Evolutionary conservation across 2,888 invertebrate species (phyloP).

Genomic region (Lumbricus terrestris): DNA sequence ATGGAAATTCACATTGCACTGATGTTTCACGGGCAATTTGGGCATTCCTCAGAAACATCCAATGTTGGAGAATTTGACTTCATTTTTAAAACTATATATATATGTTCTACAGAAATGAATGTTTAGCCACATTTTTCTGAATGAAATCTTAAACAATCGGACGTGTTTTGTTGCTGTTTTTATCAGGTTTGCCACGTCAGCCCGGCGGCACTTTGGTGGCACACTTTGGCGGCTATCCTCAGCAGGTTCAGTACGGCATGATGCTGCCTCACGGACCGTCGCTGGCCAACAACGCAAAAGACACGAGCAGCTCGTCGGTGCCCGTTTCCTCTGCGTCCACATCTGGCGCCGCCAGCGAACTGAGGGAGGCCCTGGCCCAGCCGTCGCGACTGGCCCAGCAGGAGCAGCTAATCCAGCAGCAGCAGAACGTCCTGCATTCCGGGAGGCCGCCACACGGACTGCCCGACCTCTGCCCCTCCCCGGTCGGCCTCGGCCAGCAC

Average conservation of each 20-base stretch:
- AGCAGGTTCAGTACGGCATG: constrained; percentile 20
- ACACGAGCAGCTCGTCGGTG: background rate
- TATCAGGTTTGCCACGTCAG: background rate
- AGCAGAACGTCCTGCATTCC: constrained; percentile 41
- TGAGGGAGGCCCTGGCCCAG: constrained; percentile 40
- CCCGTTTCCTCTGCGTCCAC: background rate
- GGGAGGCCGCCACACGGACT: constrained; percentile 36
- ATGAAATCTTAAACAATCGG: background rate
- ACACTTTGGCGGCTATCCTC: background rate
- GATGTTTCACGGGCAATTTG: too few relatives aligned
- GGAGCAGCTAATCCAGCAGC: constrained; percentile 39
- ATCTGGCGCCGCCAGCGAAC: constrained; percentile 36
- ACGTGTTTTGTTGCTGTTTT: background rate
- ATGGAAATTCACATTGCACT: background rate
- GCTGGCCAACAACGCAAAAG: constrained; percentile 3
- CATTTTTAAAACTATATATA: background rate
- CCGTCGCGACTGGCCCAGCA: constrained; percentile 41
- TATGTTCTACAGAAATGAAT: background rate
- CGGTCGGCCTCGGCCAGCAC: constrained; percentile 44
- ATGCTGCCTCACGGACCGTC: constrained; percentile 25
- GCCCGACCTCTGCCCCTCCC: constrained; percentile 24
- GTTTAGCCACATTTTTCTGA: background rate
- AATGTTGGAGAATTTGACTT: background rate
- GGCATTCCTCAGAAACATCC: background rate
- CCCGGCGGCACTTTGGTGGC: background rate